Percentiles rank a stretch among this genome's conserved stretches.
These are phyloP conservation scores for Conomelus anceps DNA, from an alignment of 2,888 invertebrate species.

Conservation along the genomic window DNA sequence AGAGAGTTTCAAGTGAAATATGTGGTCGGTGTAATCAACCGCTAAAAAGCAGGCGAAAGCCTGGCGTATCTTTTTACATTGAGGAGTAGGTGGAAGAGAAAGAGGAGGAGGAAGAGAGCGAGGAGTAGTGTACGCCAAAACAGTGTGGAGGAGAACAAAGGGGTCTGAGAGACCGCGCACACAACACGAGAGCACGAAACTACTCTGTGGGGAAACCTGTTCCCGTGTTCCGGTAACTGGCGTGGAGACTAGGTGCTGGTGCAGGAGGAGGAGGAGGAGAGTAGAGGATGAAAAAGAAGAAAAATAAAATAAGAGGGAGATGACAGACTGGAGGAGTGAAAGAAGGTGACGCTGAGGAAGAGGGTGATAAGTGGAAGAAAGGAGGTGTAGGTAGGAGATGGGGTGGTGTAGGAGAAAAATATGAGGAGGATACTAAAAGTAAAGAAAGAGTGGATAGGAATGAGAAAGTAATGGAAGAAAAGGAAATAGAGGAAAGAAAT, in stretches of 20 bases:
- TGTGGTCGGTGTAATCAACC: neutral
- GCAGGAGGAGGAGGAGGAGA: neutral
- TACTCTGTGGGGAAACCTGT: neutral
- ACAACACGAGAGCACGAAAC: neutral
- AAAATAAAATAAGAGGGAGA: neutral
- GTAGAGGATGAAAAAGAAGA: neutral
- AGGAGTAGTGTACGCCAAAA: neutral
- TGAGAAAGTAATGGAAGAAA: no score
- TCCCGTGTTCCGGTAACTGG: neutral
- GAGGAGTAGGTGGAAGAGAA: neutral
- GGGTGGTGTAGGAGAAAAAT: no score
- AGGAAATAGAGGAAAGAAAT: no score
- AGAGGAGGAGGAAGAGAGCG: neutral
- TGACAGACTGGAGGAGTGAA: no score
- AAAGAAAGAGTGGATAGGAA: no score
- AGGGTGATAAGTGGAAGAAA: no score
- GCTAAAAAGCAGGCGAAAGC: neutral
- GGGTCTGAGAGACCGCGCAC: neutral
- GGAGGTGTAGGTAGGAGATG: no score
- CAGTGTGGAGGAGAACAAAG: neutral
- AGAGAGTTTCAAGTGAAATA: neutral
- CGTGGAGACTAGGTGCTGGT: neutral
- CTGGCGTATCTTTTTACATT: neutral
- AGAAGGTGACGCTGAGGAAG: neutral
- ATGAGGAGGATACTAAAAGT: no score